Conservation (phyloP, 2,113 vertebrate species). For the Pedetes capensis region DNA sequence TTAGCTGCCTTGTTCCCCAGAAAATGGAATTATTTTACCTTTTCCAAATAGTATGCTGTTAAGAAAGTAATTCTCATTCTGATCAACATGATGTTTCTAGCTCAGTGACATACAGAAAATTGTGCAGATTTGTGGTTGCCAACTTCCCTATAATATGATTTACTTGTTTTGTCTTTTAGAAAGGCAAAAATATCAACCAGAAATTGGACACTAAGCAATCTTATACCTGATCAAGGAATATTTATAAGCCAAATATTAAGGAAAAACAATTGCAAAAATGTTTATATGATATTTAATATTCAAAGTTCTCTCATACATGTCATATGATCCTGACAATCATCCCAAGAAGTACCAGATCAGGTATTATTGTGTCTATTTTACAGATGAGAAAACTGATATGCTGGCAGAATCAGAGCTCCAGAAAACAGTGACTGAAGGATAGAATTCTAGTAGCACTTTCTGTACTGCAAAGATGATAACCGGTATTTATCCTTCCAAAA, state of each 20-base stretch:
- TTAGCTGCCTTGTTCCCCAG: not conserved
- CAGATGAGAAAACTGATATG: not conserved
- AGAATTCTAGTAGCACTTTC: not conserved
- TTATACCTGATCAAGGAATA: not conserved
- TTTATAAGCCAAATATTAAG: not conserved
- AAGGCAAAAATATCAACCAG: slow-evolving; percentile 13
- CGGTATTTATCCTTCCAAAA: not conserved
- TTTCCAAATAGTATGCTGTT: slow-evolving; percentile 17
- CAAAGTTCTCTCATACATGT: not conserved
- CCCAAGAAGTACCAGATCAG: not conserved
- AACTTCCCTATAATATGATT: slow-evolving; percentile 31
- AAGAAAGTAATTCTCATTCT: slow-evolving; percentile 39
- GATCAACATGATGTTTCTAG: slow-evolving; percentile 25
- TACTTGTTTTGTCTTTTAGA: slow-evolving; percentile 19
- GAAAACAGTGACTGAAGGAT: not conserved
- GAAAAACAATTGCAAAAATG: not conserved
- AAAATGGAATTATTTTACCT: slow-evolving; percentile 10
- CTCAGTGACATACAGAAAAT: slow-evolving; percentile 8
- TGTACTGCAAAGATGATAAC: not conserved
- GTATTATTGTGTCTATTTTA: not conserved
- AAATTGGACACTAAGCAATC: slow-evolving; percentile 27
- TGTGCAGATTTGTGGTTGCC: not conserved
- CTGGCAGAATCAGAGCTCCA: not conserved
- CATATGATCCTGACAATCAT: not conserved
- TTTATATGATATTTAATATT: not conserved